Base-by-base conservation (phyloP, 2,113 vertebrate genomes). In the Pteronura brasiliensis region DNA sequence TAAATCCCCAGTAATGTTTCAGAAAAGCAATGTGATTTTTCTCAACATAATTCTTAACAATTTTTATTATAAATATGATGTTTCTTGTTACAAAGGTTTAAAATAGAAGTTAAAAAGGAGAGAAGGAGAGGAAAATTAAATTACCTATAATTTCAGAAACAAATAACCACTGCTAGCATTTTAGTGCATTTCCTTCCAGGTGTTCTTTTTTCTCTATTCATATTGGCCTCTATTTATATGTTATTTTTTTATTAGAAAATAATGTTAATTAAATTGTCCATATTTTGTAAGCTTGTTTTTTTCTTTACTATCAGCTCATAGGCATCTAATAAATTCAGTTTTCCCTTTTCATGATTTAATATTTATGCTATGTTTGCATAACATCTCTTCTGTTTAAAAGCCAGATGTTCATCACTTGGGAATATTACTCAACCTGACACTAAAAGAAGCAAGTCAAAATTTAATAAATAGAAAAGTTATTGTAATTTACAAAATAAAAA, bases 191-290 rank as follows among this genome's bases (percentile, higher is more conserved):
- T 84, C 17, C 15, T 57, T 67, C 59, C 10, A 44, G 42, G 72
- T 0, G 82, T 71, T 57, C 47, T 88, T 93, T 93, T 95, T 94
- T 89, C 63, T 65, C 23, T 88, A 34, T 34, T 84, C 42, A 72
- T 82, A 77, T 52, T 87, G 31, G 9, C 52, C 8, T 14, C 27
- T 18, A 77, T 57, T 49, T 81, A 27, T 39, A 6, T 29, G 9
- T 63, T 94, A n/a, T 47, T 47, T 94, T 94, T 94, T 69, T 84
- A 31, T 69, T 87, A 10, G 86, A 67, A 81, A 92, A 59, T 77
- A 90, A 52, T 74, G 6, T 29, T n/a, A 61, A 42, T 85, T 74
- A 93, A 89, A 31, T 31, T 18, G 21, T 34, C 49, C 27, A 9
- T 84, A 25, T 63, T 93, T 76, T 93, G 1, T 88, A 93, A 94